A percentile compares a stretch with the other conserved stretches of the same genome.
Conservation (phyloP, 2,888 invertebrate genomes). For the Plagodis pulveraria region DNA sequence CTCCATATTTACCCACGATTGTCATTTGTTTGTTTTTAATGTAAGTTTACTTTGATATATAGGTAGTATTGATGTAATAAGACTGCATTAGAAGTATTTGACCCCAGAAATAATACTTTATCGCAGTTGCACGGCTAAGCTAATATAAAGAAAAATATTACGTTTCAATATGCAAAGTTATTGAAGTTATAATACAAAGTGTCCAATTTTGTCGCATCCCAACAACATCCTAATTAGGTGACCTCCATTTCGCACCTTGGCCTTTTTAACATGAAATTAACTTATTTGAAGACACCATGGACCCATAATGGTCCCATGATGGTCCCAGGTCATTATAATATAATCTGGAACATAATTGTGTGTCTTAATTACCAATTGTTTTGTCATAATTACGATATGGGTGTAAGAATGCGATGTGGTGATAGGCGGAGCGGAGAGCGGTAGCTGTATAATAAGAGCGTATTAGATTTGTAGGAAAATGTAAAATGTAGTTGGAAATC, state of each 20-base stretch:
- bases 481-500: neutral
- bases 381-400: constrained; percentile 53
- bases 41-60: too few species aligned
- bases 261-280: constrained; percentile 39
- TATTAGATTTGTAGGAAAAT: neutral
- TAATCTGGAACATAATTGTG: constrained; percentile 39
- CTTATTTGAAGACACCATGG: constrained; percentile 27
- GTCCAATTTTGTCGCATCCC: neutral
- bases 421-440: constrained; percentile 35
- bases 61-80: too few species aligned
- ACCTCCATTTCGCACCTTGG: constrained; percentile 18
- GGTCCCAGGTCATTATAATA: constrained; percentile 43
- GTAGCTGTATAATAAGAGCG: neutral
- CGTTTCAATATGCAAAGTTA: neutral
- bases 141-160: too few species aligned
- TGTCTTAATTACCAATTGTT: constrained; percentile 59
- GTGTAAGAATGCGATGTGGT: constrained; percentile 10
- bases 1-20: too few species aligned
- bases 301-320: neutral
- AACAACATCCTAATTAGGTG: constrained; percentile 2
- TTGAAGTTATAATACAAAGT: neutral
- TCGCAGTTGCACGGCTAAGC: too few species aligned
- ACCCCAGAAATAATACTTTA: too few species aligned
- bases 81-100: too few species aligned
- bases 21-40: too few species aligned